Percentiles rank a stretch among this genome's conserved stretches.
These are phyloP conservation scores for Hypomesus transpacificus DNA, from an alignment of 2,113 vertebrate species.

Conservation along the genomic window DNA sequence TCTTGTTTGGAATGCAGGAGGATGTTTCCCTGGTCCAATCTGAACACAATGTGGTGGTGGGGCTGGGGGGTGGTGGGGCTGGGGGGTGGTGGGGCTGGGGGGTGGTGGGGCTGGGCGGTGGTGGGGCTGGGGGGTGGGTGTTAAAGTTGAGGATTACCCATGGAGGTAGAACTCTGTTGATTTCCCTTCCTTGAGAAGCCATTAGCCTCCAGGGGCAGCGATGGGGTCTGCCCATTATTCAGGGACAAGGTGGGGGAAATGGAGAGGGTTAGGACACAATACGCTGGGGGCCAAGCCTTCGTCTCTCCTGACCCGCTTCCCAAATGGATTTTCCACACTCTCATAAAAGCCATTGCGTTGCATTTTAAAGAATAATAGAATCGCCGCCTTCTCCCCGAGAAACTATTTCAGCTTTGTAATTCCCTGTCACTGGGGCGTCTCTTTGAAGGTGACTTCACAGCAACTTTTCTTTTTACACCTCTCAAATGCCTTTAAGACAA, in stretches of 20 bases:
- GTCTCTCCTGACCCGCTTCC: constrained; percentile 68
- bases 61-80: too few relatives aligned
- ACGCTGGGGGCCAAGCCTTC: constrained; percentile 68
- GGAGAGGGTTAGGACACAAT: constrained; percentile 74
- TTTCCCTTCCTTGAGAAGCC: constrained; percentile 67
- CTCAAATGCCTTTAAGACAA: constrained; percentile 56
- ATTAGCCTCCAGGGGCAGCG: constrained; percentile 68
- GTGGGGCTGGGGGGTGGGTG: constrained; percentile 27
- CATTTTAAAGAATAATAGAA: constrained; percentile 80
- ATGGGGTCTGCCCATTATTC: constrained; percentile 70
- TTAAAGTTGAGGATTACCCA: constrained; percentile 66
- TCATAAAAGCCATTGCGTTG: constrained; percentile 72
- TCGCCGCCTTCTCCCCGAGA: constrained; percentile 64
- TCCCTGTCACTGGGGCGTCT: constrained; percentile 62
- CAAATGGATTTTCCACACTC: constrained; percentile 73
- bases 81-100: background rate
- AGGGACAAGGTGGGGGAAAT: constrained; percentile 73
- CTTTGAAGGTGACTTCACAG: constrained; percentile 77
- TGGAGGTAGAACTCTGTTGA: constrained; percentile 64
- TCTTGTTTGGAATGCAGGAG: constrained; percentile 34
- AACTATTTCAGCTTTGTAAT: constrained; percentile 76
- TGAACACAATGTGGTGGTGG: constrained; percentile 37
- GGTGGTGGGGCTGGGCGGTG: too few relatives aligned
- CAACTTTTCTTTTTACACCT: constrained; percentile 55
- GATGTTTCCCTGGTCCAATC: constrained; percentile 60